phyloP scores from a whole-genome alignment of 1,140 invertebrate species.

The Plutomurus gul region DNA sequence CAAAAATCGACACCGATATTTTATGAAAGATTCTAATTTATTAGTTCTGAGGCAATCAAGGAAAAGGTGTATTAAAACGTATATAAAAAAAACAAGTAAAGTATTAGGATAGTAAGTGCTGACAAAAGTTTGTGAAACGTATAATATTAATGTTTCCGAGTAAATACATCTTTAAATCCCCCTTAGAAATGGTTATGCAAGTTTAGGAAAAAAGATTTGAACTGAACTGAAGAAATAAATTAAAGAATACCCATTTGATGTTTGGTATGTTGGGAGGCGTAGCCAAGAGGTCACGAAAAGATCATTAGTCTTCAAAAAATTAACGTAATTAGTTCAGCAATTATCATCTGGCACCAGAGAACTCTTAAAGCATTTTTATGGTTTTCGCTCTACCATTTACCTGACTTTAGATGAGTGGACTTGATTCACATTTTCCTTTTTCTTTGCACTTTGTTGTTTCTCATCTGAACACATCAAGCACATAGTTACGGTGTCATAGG shows the following conservation, averaged over 20 bases:
- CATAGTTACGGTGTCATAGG: too few species aligned
- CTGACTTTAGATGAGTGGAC: constrained; percentile 4
- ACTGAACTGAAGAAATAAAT: constrained; percentile 30
- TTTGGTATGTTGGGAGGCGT: constrained; percentile 34
- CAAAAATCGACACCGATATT: too few species aligned
- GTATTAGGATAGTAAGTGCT: too few species aligned
- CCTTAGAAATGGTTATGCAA: too few species aligned
- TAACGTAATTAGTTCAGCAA: constrained; percentile 51
- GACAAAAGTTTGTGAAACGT: too few species aligned
- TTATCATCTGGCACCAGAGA: constrained; percentile 44
- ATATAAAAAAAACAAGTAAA: too few species aligned
- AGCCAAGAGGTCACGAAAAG: constrained; percentile 45
- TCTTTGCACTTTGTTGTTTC: background rate
- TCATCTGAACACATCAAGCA: too few species aligned
- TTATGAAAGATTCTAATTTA: too few species aligned
- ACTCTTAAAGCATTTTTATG: constrained; percentile 32
- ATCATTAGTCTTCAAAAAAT: constrained; percentile 49
- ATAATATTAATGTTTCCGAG: too few species aligned
- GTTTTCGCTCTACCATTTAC: constrained; percentile 8
- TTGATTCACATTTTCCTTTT: constrained; percentile 18
- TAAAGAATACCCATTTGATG: constrained; percentile 35
- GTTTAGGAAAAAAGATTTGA: background rate
- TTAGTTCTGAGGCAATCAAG: too few species aligned
- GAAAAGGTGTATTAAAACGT: too few species aligned
- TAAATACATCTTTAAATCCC: too few species aligned